phyloP scores from a whole-genome alignment of 2,113 vertebrate genomes.

The Ramphastos sulfuratus region DNA sequence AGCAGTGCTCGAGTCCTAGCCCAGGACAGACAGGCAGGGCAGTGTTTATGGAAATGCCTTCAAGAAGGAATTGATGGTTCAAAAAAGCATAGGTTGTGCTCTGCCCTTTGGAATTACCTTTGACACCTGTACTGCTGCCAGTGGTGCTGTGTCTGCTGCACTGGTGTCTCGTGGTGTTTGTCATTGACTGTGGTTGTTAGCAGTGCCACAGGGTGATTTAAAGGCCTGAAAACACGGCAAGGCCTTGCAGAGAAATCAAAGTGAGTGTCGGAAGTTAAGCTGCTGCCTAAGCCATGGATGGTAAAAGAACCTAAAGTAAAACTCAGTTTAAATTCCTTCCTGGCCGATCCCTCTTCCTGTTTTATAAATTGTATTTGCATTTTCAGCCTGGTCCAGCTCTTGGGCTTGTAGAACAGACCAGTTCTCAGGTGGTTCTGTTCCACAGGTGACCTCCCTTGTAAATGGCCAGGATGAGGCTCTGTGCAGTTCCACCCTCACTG shows the following conservation, averaged over 20 bases:
- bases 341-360: background rate
- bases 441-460: background rate
- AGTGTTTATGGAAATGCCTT: background rate
- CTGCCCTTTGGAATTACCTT: background rate
- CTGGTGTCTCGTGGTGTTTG: rapidly evolving
- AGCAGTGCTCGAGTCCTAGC: background rate
- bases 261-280: background rate
- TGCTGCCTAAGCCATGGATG: background rate
- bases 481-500: background rate
- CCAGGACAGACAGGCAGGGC: background rate
- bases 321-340: background rate
- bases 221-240: background rate
- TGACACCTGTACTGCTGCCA: background rate
- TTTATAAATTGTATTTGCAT: background rate
- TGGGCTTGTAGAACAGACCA: background rate
- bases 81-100: background rate
- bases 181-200: background rate
- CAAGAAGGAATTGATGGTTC: background rate
- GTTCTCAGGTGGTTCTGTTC: background rate
- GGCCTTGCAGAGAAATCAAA: background rate
- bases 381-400: background rate
- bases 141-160: rapidly evolving
- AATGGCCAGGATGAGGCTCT: background rate
- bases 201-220: background rate
- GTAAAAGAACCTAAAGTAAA: background rate